Conservation (phyloP, 2,113 vertebrate species). For the Crotalus viridis region DNA sequence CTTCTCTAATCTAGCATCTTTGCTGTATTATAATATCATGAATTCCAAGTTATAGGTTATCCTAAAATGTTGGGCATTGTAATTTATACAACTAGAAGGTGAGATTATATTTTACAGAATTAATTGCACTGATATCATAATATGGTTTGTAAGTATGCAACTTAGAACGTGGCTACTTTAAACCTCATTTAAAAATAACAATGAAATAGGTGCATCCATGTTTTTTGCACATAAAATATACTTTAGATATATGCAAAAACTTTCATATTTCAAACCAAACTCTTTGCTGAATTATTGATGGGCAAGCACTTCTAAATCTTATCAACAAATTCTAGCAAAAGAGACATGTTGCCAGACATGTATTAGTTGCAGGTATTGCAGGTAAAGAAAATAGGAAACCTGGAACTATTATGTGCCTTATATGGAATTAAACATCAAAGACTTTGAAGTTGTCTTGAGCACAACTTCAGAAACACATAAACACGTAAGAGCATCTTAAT, state of each 20-base stretch:
- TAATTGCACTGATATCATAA: not conserved
- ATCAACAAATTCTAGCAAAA: not conserved
- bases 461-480: conserved; percentile 5
- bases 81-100: not conserved
- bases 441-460: not conserved
- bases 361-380: not conserved
- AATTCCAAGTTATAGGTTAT: not conserved
- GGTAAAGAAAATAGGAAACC: not conserved
- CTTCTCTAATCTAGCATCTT: not conserved
- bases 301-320: not conserved
- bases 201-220: not conserved
- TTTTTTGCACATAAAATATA: not conserved
- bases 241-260: not conserved
- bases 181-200: not conserved
- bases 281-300: not conserved
- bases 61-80: not conserved
- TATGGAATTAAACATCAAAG: not conserved
- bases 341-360: not conserved
- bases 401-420: not conserved
- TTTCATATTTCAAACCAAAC: not conserved
- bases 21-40: not conserved
- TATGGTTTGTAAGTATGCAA: not conserved
- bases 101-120: not conserved
- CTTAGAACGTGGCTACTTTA: not conserved
- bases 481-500: conserved; percentile 45